Evolutionary conservation across 2,888 invertebrate species (phyloP).

Genomic region (Lithophane socia): DNA sequence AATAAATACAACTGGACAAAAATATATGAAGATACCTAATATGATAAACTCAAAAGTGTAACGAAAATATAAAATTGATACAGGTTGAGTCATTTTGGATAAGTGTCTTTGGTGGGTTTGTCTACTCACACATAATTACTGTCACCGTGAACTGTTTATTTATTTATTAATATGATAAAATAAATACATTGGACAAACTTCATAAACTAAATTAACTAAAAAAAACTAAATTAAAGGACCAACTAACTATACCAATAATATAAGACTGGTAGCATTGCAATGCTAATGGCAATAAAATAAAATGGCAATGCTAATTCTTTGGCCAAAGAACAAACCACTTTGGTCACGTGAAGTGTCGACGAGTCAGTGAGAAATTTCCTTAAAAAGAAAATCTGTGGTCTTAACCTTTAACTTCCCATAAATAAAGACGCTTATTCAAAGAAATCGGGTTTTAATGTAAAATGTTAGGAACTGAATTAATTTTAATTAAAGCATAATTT

Average conservation of each 20-base stretch:
- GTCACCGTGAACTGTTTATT: not conserved
- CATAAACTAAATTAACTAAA: no score
- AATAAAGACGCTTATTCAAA: not conserved
- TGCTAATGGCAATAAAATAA: no score
- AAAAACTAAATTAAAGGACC: no score
- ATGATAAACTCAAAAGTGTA: not conserved
- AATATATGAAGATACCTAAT: no score
- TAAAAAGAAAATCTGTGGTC: not conserved
- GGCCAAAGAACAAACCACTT: no score
- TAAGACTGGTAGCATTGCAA: no score
- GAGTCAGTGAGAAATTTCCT: no score
- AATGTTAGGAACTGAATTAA: constrained; percentile 55
- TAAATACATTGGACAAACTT: no score
- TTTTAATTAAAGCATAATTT: constrained; percentile 72
- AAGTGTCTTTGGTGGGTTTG: not conserved
- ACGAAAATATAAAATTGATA: not conserved
- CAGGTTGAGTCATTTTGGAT: not conserved
- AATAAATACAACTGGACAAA: not conserved
- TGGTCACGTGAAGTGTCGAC: no score
- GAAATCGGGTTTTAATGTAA: constrained; percentile 7
- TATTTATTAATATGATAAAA: no score
- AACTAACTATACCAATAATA: no score
- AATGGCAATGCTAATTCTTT: no score
- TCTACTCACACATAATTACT: not conserved
- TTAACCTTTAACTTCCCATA: not conserved